Evolutionary conservation across 2,797 vertebrate species (phyloP), one percentile per base, ranked within the genome.

Genomic region (Rhinella marina): DNA sequence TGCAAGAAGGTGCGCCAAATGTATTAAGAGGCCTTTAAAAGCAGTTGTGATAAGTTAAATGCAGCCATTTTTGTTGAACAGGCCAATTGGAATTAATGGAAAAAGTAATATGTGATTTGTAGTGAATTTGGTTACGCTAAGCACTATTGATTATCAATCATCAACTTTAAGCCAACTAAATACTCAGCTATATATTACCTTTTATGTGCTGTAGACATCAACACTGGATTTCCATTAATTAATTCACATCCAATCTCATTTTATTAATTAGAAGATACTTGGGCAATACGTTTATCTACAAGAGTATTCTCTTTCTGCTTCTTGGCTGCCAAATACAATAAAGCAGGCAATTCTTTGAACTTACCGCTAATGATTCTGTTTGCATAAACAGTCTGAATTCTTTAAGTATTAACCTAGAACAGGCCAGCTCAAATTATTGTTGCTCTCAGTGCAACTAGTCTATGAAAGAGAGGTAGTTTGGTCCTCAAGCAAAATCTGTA

Each of bases 181-280:
- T 66, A 82, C 80, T 82, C 27, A 41, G 61, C 61, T 59, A 59
- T 61, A 61, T 61, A 27, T 81, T 70, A 70, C 29, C 68, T 70
- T 70, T 78, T 78, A 50, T 32, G 68, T 32, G 68, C 14, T 32
- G 29, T 70, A 70, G 29, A 32, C 27, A 32, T 32, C 68, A 32
- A 19, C 68, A 70, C 68, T 17, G 23, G 14, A 32, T 17, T 70
- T 32, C 68, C 14, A 32, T 70, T 70, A 70, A 70, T 29, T 16
- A 70, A 70, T 32, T 70, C 68, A 19, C 27, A 32, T 32, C 27
- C 16, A 32, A 17, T 70, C 14, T 32, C 68, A 32, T n/a, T 70
- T 64, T 64, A 12, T 25, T 64, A 64, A 25, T 64, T 9, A 64
- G n/a, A 10, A 3, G n/a, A 25, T n/a, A 64, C 62, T 25, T 25